A percentile compares a stretch with the other conserved stretches of the same genome.
Conservation (phyloP, 2,113 vertebrate genomes). For the Chroicocephalus ridibundus region DNA sequence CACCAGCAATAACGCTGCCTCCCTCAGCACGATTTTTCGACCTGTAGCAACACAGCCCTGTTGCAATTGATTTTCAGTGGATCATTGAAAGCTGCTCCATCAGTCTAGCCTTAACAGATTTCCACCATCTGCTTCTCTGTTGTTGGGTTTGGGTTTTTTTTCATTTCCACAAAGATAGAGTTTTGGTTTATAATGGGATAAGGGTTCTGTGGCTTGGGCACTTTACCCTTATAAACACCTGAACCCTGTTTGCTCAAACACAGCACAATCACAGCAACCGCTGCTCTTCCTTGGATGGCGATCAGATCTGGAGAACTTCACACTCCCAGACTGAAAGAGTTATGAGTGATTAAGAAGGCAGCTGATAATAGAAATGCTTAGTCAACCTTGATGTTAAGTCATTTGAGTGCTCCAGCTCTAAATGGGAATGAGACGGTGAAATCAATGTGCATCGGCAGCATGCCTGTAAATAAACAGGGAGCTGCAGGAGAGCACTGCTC, state of each 20-base stretch:
- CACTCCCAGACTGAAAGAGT: not conserved
- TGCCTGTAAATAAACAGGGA: not conserved
- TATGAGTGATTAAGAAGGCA: not conserved
- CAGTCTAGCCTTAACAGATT: not conserved
- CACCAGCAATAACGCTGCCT: not conserved
- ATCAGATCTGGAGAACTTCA: not conserved
- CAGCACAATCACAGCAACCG: not conserved
- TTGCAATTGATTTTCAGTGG: constrained; percentile 16
- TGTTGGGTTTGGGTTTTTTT: not conserved
- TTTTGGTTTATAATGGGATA: not conserved
- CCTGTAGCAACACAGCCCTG: not conserved
- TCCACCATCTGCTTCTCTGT: not conserved
- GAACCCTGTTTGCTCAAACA: not conserved
- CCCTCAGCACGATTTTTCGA: not conserved
- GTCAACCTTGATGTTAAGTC: not conserved
- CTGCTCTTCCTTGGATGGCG: not conserved
- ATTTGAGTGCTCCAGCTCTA: not conserved
- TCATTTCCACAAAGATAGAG: not conserved
- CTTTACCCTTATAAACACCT: not conserved
- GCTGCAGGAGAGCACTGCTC: not conserved
- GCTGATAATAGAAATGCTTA: not conserved
- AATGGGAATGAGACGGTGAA: not conserved
- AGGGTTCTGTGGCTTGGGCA: not conserved
- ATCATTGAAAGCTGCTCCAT: not conserved
- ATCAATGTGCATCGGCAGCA: not conserved